Percentiles rank a stretch among this genome's conserved stretches.
Conservation (phyloP, 35 echinoderm and acorn worm species). For the Nesometra sesokonis region DNA sequence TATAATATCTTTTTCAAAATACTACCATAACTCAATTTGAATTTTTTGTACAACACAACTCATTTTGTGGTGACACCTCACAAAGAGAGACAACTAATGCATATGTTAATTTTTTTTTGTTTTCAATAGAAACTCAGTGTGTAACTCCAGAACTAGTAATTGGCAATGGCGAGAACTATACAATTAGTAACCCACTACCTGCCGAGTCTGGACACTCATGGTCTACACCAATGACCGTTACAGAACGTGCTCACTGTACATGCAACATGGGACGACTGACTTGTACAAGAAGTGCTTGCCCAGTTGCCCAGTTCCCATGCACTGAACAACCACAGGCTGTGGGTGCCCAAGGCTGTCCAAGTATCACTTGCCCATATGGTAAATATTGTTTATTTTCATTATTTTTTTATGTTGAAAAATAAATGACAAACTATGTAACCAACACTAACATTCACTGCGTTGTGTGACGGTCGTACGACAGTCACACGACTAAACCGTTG, state of each 20-base stretch:
- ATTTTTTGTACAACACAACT: too few species aligned
- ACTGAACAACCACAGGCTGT: not conserved
- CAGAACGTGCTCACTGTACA: not conserved
- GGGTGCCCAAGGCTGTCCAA: not conserved
- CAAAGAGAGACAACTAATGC: too few species aligned
- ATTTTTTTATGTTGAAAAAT: too few species aligned
- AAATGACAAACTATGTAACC: too few species aligned
- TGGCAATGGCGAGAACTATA: not conserved
- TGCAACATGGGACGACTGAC: not conserved
- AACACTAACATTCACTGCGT: too few species aligned
- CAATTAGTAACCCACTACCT: not conserved
- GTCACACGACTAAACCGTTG: too few species aligned
- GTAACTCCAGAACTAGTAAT: not conserved
- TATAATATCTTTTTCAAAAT: too few species aligned
- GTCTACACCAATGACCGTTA: not conserved
- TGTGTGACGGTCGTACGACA: too few species aligned
- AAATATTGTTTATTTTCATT: not conserved
- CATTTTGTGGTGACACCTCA: too few species aligned
- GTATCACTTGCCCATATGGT: conserved; percentile 7
- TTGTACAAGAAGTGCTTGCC: not conserved
- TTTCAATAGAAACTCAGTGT: not conserved
- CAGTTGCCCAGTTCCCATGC: not conserved
- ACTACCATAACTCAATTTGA: too few species aligned
- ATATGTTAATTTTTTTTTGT: not conserved
- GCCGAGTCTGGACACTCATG: not conserved